phyloP scores from a whole-genome alignment of 2,797 vertebrate genomes.

The Lates japonicus region DNA sequence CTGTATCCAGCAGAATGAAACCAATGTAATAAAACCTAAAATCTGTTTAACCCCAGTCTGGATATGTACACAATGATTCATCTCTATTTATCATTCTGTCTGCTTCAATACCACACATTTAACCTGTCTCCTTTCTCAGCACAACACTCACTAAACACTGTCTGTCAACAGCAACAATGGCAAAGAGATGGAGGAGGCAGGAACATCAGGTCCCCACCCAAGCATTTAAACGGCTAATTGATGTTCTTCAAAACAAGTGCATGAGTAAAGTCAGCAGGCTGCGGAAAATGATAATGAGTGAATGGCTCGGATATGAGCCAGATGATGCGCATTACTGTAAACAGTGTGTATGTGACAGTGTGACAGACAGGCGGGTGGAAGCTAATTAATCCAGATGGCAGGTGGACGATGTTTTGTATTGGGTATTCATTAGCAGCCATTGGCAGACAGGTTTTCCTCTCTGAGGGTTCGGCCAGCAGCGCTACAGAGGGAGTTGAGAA shows the following conservation, averaged over 20 bases:
- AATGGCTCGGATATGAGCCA: slow-evolving; percentile 26
- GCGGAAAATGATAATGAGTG: slow-evolving; percentile 44
- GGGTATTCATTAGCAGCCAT: slow-evolving; percentile 60
- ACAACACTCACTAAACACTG: slow-evolving; percentile 7
- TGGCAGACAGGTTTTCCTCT: slow-evolving; percentile 23
- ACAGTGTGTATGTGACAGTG: slow-evolving; percentile 15
- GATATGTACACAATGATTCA: slow-evolving; percentile 1
- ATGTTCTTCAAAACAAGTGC: slow-evolving; percentile 24
- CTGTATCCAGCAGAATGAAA: slow-evolving; percentile 1
- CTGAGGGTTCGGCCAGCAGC: slow-evolving; percentile 2
- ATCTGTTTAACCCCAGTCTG: slow-evolving; percentile 3
- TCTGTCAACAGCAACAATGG: slow-evolving; percentile 3
- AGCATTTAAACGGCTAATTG: slow-evolving; percentile 41
- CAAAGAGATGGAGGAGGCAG: background rate
- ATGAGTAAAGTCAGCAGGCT: slow-evolving; percentile 20
- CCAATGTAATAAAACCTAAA: slow-evolving; percentile 2
- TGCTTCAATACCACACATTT: slow-evolving; percentile 12
- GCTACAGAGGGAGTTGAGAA: background rate
- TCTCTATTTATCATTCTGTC: slow-evolving; percentile 9
- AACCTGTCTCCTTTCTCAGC: background rate
- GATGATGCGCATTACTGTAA: slow-evolving; percentile 14
- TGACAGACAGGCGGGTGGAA: slow-evolving; percentile 36
- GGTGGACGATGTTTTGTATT: slow-evolving; percentile 51
- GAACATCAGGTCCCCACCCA: slow-evolving; percentile 37
- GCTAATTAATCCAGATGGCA: slow-evolving; percentile 47